These are phyloP conservation scores for Heteromyza rotundicornis DNA, from an alignment of 2,888 invertebrate genomes.

Conservation along the genomic window DNA sequence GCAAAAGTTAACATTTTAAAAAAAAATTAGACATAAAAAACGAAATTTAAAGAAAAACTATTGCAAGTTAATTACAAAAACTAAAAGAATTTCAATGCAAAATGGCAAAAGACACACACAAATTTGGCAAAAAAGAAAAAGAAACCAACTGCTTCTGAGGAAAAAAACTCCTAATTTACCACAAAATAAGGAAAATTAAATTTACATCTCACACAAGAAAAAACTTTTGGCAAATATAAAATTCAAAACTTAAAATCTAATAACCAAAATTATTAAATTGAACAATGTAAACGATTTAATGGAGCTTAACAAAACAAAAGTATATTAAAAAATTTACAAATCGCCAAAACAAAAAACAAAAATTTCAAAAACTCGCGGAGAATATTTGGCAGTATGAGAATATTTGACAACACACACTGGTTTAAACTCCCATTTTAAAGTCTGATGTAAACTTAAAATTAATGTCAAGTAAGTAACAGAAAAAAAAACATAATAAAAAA, in stretches of 20 bases:
- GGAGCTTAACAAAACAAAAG: constrained; percentile 23
- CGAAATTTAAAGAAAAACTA: constrained; percentile 33
- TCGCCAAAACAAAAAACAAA: constrained; percentile 38
- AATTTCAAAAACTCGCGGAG: constrained; percentile 28
- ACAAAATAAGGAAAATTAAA: neutral
- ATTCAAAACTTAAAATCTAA: constrained; percentile 36
- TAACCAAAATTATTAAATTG: constrained; percentile 49
- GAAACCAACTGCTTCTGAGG: neutral
- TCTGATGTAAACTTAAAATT: constrained; percentile 11
- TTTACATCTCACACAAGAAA: neutral
- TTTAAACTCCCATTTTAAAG: constrained; percentile 13
- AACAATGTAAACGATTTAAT: constrained; percentile 21
- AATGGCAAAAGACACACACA: neutral
- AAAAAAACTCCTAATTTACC: constrained; percentile 16
- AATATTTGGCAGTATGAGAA: neutral
- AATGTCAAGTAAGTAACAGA: constrained; percentile 8
- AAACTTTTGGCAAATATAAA: constrained; percentile 24
- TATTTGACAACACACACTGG: neutral
- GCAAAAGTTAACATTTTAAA: constrained; percentile 60
- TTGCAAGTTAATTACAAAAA: constrained; percentile 1
- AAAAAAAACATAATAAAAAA: constrained; percentile 15
- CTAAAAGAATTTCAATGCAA: neutral
- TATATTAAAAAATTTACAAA: constrained; percentile 27
- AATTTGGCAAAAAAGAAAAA: neutral
- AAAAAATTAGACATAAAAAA: constrained; percentile 52